Evolutionary conservation across 2,113 vertebrate species (phyloP).

Genomic region (Rhinolophus sinicus): DNA sequence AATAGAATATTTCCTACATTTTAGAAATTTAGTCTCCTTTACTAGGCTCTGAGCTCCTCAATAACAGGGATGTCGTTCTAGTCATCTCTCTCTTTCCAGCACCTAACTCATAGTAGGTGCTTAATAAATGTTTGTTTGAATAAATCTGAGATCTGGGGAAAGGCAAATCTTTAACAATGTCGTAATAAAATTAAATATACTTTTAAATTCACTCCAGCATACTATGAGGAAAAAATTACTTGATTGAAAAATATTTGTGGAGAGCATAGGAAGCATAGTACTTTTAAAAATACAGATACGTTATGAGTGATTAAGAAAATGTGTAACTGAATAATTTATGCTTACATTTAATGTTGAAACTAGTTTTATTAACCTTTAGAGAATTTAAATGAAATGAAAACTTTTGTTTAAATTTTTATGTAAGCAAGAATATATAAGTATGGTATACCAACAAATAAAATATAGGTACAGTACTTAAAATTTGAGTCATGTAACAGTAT

Average conservation of each 20-base stretch:
- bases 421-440: background rate
- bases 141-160: background rate
- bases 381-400: background rate
- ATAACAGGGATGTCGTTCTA: background rate
- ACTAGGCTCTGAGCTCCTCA: background rate
- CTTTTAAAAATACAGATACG: background rate
- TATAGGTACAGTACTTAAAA: background rate
- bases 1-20: background rate
- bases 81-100: background rate
- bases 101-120: background rate
- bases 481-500: background rate
- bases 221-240: conserved; percentile 10
- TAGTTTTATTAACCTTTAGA: conserved; percentile 13
- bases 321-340: background rate
- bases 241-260: background rate
- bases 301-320: background rate
- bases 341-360: conserved; percentile 21
- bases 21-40: background rate
- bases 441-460: background rate
- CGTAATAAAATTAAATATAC: background rate
- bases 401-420: background rate
- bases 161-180: background rate
- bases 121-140: conserved; percentile 13
- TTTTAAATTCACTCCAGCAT: background rate
- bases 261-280: background rate